These are phyloP conservation scores for Corapipo altera DNA, from an alignment of 2,113 vertebrate genomes.

Conservation along the genomic window DNA sequence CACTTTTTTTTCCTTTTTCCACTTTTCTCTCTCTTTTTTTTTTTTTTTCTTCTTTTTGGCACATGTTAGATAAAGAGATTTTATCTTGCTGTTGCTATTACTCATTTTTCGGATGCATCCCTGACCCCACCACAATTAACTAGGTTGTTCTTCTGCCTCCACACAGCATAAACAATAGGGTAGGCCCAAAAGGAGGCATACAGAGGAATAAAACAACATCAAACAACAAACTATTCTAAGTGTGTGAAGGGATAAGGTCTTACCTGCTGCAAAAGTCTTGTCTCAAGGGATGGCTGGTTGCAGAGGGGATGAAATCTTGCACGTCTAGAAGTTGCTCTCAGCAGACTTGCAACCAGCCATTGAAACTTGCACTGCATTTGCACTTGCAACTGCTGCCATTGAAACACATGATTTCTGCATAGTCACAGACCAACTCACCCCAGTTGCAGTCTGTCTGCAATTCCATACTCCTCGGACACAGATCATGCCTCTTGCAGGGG, in stretches of 20 bases:
- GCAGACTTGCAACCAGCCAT: neutral
- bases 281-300: neutral
- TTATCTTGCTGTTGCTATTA: neutral
- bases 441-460: neutral
- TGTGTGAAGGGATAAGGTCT: neutral
- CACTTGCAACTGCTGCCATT: neutral
- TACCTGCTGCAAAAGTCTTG: neutral
- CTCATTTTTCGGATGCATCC: neutral
- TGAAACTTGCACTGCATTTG: neutral
- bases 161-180: neutral
- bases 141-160: neutral
- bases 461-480: neutral
- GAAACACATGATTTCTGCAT: accelerated
- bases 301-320: neutral
- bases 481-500: neutral
- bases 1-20: neutral
- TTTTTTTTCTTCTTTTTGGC: neutral
- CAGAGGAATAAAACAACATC: neutral
- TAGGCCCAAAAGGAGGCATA: neutral
- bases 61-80: neutral
- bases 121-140: neutral
- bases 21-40: neutral
- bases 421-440: neutral
- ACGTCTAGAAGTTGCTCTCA: neutral
- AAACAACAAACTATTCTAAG: neutral